Evolutionary conservation across 1,140 invertebrate genomes (phyloP).

Genomic region (Rhizoglyphus robini): DNA sequence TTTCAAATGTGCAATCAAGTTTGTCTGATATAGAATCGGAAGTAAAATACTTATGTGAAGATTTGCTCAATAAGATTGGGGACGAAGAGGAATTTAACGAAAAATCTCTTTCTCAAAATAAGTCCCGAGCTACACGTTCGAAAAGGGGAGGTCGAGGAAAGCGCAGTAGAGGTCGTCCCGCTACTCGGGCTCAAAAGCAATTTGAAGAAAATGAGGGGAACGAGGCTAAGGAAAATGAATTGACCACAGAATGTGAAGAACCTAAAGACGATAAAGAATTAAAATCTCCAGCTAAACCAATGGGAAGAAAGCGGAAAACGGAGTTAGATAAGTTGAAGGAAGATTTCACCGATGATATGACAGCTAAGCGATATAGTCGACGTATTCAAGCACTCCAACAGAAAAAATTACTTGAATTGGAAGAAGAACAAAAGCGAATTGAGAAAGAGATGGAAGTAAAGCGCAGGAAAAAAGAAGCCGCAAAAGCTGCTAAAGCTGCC

Average conservation of each 20-base stretch:
- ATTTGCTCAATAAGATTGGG: background rate
- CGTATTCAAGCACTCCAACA: conserved; percentile 37
- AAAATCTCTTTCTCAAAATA: background rate
- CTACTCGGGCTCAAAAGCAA: conserved; percentile 24
- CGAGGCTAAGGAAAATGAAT: conserved; percentile 44
- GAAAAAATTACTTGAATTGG: conserved; percentile 26
- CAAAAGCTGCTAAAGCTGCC: background rate
- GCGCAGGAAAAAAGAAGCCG: conserved; percentile 22
- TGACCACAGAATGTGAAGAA: background rate
- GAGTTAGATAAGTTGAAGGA: conserved; percentile 5
- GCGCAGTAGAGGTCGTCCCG: background rate
- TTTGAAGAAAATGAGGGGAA: conserved; percentile 39
- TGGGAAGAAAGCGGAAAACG: conserved; percentile 18
- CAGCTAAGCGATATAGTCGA: conserved; percentile 39
- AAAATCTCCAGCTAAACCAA: conserved; percentile 12
- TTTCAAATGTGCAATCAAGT: background rate
- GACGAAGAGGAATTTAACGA: background rate
- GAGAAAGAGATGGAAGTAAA: conserved; percentile 24
- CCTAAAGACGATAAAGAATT: conserved; percentile 12
- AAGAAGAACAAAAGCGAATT: conserved; percentile 24
- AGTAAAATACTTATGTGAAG: background rate
- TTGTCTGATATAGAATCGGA: background rate
- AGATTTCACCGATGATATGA: conserved; percentile 17
- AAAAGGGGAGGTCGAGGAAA: background rate
- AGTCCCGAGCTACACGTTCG: background rate